These are phyloP conservation scores for Colletes gigas DNA, from an alignment of 1,140 invertebrate species.

Conservation along the genomic window DNA sequence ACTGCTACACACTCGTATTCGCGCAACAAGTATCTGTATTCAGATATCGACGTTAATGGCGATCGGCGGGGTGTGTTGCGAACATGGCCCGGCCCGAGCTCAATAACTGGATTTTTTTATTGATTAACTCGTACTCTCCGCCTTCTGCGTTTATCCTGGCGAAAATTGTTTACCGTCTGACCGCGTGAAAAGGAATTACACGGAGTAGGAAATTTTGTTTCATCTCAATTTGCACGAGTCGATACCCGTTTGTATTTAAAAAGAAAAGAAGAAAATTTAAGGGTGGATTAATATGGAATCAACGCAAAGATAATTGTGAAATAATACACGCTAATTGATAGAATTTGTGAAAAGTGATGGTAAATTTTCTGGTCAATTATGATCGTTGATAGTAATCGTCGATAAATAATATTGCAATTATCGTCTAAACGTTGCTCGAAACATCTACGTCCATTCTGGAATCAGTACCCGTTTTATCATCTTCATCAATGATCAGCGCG, in stretches of 20 bases:
- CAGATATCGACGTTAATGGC: constrained; percentile 45
- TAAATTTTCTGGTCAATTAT: background rate
- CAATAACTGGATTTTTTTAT: constrained; percentile 44
- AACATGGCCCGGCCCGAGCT: background rate
- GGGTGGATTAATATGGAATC: too few species aligned
- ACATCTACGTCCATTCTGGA: constrained; percentile 32
- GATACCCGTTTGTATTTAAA: too few species aligned
- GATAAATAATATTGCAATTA: constrained; percentile 1
- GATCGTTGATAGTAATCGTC: too few species aligned
- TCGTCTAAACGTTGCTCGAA: background rate
- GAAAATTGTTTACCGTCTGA: background rate
- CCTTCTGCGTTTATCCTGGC: background rate
- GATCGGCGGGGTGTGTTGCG: constrained; percentile 17
- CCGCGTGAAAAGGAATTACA: background rate
- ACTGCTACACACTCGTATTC: constrained; percentile 28
- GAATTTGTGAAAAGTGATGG: background rate
- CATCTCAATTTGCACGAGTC: too few species aligned
- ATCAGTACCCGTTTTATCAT: constrained; percentile 60
- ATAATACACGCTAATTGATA: background rate
- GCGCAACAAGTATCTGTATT: constrained; percentile 16
- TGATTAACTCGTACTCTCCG: constrained; percentile 5
- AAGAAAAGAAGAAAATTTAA: too few species aligned
- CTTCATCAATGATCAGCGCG: constrained; percentile 56
- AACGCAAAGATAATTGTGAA: too few species aligned
- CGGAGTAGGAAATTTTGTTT: too few species aligned